A percentile compares a stretch with the other conserved stretches of the same genome.
Conservation (phyloP, 2,797 vertebrate genomes). For the Antennarius maculatus region DNA sequence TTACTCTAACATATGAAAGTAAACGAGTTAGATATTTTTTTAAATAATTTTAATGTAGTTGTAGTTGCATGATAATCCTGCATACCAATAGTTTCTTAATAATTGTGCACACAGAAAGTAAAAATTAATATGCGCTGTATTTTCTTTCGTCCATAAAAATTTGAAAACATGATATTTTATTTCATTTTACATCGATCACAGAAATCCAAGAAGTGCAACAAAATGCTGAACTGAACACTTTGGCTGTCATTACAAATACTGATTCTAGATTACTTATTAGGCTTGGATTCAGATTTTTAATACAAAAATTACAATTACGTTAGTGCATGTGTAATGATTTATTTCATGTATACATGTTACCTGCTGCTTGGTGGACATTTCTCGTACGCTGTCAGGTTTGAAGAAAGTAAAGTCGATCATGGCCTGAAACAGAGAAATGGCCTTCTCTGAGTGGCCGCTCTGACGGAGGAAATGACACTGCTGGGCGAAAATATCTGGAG, state of each 20-base stretch:
- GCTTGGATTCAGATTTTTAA: not conserved
- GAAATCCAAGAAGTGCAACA: too few relatives aligned
- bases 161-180: too few relatives aligned
- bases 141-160: too few relatives aligned
- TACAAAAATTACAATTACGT: not conserved
- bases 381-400: slow-evolving; percentile 87
- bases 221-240: not conserved
- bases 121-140: too few relatives aligned
- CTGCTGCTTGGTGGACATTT: slow-evolving; percentile 78
- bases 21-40: too few relatives aligned
- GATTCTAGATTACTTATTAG: not conserved
- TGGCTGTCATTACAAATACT: not conserved
- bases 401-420: slow-evolving; percentile 92
- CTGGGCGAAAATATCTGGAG: slow-evolving; percentile 86
- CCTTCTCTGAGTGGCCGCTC: slow-evolving; percentile 90
- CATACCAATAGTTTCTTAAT: too few relatives aligned
- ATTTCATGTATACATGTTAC: slow-evolving; percentile 33
- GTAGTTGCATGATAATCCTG: too few relatives aligned
- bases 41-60: too few relatives aligned
- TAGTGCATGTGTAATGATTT: not conserved
- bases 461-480: slow-evolving; percentile 93
- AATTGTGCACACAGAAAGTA: too few relatives aligned
- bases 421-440: slow-evolving; percentile 88
- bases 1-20: too few relatives aligned
- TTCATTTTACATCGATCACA: too few relatives aligned